Percentiles rank a stretch among this genome's conserved stretches.
Conservation (phyloP, 2,888 invertebrate genomes). For the Ceriagrion tenellum region DNA sequence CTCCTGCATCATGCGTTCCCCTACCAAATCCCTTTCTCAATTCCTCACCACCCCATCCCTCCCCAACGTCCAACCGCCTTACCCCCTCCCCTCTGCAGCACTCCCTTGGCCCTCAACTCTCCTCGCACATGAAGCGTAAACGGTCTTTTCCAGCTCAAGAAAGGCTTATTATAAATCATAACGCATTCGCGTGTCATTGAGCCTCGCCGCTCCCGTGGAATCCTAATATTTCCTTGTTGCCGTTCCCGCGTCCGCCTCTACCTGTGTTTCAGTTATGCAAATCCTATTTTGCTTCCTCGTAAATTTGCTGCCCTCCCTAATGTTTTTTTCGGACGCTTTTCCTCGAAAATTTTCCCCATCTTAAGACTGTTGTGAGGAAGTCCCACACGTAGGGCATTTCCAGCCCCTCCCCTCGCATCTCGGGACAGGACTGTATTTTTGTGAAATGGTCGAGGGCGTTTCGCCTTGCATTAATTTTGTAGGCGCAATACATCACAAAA, state of each 20-base stretch:
- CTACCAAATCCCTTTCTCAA: not conserved
- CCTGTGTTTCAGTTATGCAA: slow-evolving; percentile 63
- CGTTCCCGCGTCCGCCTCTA: not conserved
- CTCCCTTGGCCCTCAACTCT: not conserved
- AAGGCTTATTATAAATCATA: slow-evolving; percentile 65
- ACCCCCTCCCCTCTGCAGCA: not conserved
- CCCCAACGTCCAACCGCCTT: not conserved
- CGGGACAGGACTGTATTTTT: not conserved
- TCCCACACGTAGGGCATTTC: not conserved
- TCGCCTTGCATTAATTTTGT: not conserved
- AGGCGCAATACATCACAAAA: not conserved
- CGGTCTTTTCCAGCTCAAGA: slow-evolving; percentile 55
- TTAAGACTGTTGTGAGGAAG: not conserved
- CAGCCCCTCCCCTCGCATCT: not conserved
- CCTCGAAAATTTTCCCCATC: slow-evolving; percentile 24
- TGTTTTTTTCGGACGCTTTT: not conserved
- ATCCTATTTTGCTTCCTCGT: slow-evolving; percentile 60
- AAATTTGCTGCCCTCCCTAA: slow-evolving; percentile 12
- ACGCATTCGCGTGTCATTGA: slow-evolving; percentile 65
- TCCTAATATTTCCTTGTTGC: slow-evolving; percentile 64
- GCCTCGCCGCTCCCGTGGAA: slow-evolving; percentile 38
- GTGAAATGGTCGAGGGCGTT: not conserved
- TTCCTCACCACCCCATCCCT: not conserved
- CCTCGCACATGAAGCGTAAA: slow-evolving; percentile 62
- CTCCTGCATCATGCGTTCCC: not conserved